Evolutionary conservation across 1,140 invertebrate genomes (phyloP), one percentile per base, ranked within the genome.

Genomic region (Thereuonema tuberculata): DNA sequence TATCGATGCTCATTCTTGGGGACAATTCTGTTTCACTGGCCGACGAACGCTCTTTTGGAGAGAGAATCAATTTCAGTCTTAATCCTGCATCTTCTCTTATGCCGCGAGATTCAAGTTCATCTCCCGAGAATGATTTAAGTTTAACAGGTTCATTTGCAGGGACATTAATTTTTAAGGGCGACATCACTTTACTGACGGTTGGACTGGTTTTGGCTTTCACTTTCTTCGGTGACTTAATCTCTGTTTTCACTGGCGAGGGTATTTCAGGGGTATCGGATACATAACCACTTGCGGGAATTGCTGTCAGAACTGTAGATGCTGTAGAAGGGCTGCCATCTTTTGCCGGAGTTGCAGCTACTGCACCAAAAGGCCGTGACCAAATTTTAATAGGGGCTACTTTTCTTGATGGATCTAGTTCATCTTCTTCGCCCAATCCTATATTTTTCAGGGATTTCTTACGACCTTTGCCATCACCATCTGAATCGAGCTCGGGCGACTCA

Each of bases 401-500:
- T 61, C 62, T 65, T 21, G 53, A 49, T 66, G 69, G 27, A 37
- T 37, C 31, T 17, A 17, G 31, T 56, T 65, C 31, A 60, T 63
- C 43, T 59, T 58, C 56, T 68, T 66, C 60, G 28, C 53, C 48
- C 29, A 56, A 58, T 29, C 54, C 67, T 67, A 56, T 68, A 68
- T 57, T 49, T 20, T 55, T 55, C 17, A 12, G 24, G 2, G 25
- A 25, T 27, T 60, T 59, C 37, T 64, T 64, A 15, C 53, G 60
- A 29, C 55, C 24, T 15, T 58, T 59, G 25, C 24, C 24, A 28
- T 60, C 61, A 29, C 56, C 50, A n/a, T 29, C 63, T 27, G 68
- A 73, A 54, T 79, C 78, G 9, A 75, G 71, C 65, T 91, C 87
- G 0, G 85, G 85, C 0, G 87, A 88, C 69, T 93, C 89, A 75